A percentile compares a stretch with the other conserved stretches of the same genome.
Conservation (phyloP, 2,797 vertebrate species). For the Amphiprion clarkii region DNA sequence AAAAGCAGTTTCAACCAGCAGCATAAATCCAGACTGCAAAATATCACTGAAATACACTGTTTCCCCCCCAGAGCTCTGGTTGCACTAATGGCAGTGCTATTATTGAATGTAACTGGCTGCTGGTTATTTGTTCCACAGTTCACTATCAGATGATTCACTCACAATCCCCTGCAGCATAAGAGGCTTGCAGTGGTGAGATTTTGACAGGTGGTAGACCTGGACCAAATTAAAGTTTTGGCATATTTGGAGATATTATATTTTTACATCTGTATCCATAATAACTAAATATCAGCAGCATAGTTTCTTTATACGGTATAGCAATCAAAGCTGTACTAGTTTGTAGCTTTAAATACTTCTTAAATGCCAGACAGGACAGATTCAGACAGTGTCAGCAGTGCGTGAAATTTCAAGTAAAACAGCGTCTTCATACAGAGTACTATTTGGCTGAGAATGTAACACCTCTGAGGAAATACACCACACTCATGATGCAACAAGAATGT, state of each 20-base stretch:
- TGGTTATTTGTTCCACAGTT: slow-evolving; percentile 31
- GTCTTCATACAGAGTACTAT: background rate
- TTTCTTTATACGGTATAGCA: background rate
- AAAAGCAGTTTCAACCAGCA: background rate
- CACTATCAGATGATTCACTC: slow-evolving; percentile 17
- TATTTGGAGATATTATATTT: too few species aligned
- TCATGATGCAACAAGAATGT: slow-evolving; percentile 27
- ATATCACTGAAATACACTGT: background rate
- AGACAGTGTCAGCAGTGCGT: background rate
- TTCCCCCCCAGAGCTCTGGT: background rate
- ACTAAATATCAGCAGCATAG: background rate
- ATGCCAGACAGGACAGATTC: background rate
- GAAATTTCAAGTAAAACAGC: background rate
- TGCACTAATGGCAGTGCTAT: background rate
- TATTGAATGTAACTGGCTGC: slow-evolving; percentile 19
- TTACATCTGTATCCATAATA: background rate
- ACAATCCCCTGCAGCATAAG: slow-evolving; percentile 27
- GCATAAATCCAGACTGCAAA: background rate
- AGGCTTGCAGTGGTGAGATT: slow-evolving; percentile 11
- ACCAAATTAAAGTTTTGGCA: background rate
- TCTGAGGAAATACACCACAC: background rate
- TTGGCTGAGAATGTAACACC: background rate
- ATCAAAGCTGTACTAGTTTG: background rate
- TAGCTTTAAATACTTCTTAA: background rate
- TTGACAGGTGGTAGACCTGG: background rate